phyloP scores from a whole-genome alignment of 2,888 invertebrate genomes.

The Andricus curvator region DNA sequence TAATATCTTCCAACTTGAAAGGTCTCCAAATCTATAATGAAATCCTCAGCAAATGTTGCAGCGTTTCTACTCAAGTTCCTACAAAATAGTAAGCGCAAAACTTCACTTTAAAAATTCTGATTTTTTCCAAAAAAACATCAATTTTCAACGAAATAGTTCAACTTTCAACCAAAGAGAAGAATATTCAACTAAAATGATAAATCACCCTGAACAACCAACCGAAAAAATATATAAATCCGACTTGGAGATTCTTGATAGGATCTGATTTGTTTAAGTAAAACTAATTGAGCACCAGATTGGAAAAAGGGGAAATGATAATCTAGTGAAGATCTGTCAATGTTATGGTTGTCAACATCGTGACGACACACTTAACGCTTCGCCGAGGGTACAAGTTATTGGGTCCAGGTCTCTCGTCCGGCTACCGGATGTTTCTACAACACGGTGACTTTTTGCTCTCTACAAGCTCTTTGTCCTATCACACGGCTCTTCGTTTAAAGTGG shows the following conservation, averaged over 20 bases:
- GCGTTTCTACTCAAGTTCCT: no score
- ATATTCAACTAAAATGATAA: no score
- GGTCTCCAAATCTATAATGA: no score
- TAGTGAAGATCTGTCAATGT: conserved; percentile 11
- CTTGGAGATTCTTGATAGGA: neutral
- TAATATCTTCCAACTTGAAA: no score
- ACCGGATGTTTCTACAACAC: conserved; percentile 39
- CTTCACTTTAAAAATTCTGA: no score
- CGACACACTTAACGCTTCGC: conserved; percentile 20
- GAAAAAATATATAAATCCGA: neutral
- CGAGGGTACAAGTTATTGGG: conserved; percentile 15
- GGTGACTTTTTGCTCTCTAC: conserved; percentile 21
- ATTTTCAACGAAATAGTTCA: no score
- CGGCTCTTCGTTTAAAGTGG: conserved; percentile 34
- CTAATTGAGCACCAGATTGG: neutral
- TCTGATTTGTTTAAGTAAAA: neutral
- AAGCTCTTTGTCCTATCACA: conserved; percentile 32
- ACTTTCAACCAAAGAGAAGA: no score
- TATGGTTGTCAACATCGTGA: conserved; percentile 28
- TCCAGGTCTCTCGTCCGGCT: conserved; percentile 26
- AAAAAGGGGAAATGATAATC: conserved; percentile 7
- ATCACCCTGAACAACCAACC: no score
- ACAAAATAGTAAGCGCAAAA: no score
- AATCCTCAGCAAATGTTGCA: no score
- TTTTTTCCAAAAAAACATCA: no score